Conservation (phyloP, 2,113 vertebrate species). For the Phalacrocorax pelagicus region DNA sequence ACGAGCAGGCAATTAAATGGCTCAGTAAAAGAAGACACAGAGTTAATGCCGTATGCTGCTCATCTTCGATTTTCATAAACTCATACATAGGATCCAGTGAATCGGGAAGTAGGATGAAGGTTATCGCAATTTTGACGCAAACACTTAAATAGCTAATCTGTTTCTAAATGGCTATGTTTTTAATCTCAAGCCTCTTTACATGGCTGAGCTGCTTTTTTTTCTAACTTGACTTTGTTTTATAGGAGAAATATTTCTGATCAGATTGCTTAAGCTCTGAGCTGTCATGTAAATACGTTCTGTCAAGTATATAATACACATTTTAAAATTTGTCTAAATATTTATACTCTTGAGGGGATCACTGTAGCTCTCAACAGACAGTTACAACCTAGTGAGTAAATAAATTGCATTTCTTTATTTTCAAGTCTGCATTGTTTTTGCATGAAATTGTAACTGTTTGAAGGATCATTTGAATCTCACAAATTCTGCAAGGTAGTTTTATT, state of each 20-base stretch:
- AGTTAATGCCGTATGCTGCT: neutral
- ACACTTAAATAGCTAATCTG: slow-evolving; percentile 36
- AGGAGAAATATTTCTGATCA: slow-evolving; percentile 71
- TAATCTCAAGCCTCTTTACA: slow-evolving; percentile 49
- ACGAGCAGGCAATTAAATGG: neutral
- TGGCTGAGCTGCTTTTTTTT: slow-evolving; percentile 41
- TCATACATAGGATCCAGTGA: neutral
- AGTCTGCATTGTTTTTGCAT: neutral
- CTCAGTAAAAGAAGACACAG: neutral
- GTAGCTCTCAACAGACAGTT: slow-evolving; percentile 56
- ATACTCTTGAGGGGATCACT: slow-evolving; percentile 64
- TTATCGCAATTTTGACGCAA: neutral
- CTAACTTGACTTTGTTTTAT: slow-evolving; percentile 63
- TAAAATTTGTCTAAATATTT: slow-evolving; percentile 78
- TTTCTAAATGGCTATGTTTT: slow-evolving; percentile 40
- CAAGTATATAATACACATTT: slow-evolving; percentile 71
- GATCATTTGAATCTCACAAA: slow-evolving; percentile 18
- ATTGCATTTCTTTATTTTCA: slow-evolving; percentile 31
- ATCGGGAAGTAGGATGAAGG: neutral
- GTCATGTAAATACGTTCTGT: slow-evolving; percentile 68
- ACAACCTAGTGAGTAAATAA: slow-evolving; percentile 66
- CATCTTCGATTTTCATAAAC: neutral
- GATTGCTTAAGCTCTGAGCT: slow-evolving; percentile 69
- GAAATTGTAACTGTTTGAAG: slow-evolving; percentile 38
- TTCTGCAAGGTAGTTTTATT: neutral